Base-by-base conservation (phyloP, 2,888 invertebrate species). In the Troides oblongomaculatus region DNA sequence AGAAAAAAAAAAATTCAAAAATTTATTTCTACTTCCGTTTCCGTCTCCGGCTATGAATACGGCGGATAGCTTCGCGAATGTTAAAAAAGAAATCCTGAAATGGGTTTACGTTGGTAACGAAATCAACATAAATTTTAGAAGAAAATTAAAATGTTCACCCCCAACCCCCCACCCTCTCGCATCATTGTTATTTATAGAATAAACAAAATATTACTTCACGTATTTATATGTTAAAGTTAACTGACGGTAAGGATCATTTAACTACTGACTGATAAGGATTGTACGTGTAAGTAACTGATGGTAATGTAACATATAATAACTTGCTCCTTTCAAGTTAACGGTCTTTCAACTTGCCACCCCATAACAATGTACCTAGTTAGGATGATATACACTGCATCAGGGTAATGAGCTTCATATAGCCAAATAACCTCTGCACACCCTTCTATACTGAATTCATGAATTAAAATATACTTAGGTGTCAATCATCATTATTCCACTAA, bases 21-120 rank as follows among this genome's bases (percentile, higher is more conserved):
- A 14, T 58, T 58, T 25, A 53, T 36, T 56, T 56, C 7, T 18
- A 53, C 2, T 39, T 59, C 56, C 36, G 62, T 60, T 66, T 10
- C 59, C 66, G 39, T 60, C 21, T 71, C 18, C 0, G 74, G 75
- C 89, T 90, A 89, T 86, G 76, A 78, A 87, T 91, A 83, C 72
- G 77, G 79, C 78, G 46, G 75, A 73, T 71, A 76, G 84, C 84
- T 80, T 83, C 79, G 84, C 85, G 83, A 87, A 89, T 86, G 86
- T 84, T 88, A 85, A 90, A 89, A 86, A 89, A 89, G 86, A 88
- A 90, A 89, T 88, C 86, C 85, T 83, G 86, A 87, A 90, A 89
- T 90, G 85, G 89, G 87, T 89, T 89, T 89, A 83, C 86, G 84
- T 87, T 86, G 84, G 89, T 87, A 89, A 88, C 85, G 85, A 86